Percentiles rank a stretch among this genome's conserved stretches.
Conservation (phyloP, 2,888 invertebrate species). For the Carterocephalus palaemon region DNA sequence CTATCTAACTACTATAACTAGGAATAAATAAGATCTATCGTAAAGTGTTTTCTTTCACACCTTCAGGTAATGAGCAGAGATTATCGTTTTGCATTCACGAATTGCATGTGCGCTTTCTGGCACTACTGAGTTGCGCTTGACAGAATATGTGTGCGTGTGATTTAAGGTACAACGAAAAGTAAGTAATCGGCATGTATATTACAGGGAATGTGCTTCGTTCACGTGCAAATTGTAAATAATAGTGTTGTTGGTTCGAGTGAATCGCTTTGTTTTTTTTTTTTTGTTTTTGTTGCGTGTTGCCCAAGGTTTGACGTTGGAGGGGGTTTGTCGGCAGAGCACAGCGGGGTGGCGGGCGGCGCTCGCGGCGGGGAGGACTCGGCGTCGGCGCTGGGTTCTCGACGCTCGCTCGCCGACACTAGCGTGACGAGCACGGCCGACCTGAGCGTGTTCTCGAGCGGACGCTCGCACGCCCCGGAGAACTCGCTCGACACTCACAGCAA, state of each 20-base stretch:
- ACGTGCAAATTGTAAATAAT: too few species aligned
- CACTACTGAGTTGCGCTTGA: slow-evolving; percentile 42
- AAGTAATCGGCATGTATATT: slow-evolving; percentile 34
- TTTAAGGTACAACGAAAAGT: slow-evolving; percentile 27
- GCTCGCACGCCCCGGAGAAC: slow-evolving; percentile 86
- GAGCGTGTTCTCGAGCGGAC: slow-evolving; percentile 87
- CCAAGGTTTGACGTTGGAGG: slow-evolving; percentile 23
- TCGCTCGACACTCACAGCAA: slow-evolving; percentile 87
- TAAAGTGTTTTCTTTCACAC: slow-evolving; percentile 35
- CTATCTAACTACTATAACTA: too few species aligned
- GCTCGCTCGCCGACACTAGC: slow-evolving; percentile 89
- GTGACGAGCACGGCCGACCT: slow-evolving; percentile 91
- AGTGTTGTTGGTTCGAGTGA: too few species aligned
- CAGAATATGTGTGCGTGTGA: slow-evolving; percentile 40
- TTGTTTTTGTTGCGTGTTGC: too few species aligned
- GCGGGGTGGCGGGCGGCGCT: slow-evolving; percentile 58
- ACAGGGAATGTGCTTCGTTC: slow-evolving; percentile 22
- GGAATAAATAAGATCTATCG: slow-evolving; percentile 42
- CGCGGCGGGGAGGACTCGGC: slow-evolving; percentile 81
- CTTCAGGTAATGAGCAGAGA: slow-evolving; percentile 62
- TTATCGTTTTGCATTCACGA: slow-evolving; percentile 39
- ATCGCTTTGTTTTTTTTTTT: too few species aligned
- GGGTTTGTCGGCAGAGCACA: slow-evolving; percentile 53
- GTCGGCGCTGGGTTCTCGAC: slow-evolving; percentile 85
- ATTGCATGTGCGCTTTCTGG: slow-evolving; percentile 53